These are phyloP conservation scores for Drosophila teissieri DNA, from an alignment of 1,140 invertebrate genomes.

Conservation along the genomic window DNA sequence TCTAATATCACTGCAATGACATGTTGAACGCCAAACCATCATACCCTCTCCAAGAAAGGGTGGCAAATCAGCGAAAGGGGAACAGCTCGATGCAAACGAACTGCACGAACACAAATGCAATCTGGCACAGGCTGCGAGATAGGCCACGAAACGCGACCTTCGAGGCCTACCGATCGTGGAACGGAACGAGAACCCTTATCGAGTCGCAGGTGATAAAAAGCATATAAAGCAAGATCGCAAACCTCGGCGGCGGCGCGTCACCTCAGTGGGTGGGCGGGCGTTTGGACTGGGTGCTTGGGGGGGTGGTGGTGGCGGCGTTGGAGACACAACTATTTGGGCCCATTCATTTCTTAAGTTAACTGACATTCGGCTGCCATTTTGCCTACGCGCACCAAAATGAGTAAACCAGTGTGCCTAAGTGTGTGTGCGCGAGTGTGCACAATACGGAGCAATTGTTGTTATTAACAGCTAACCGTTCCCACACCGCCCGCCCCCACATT, in stretches of 20 bases:
- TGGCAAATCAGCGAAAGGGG: conserved; percentile 25
- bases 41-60: not conserved
- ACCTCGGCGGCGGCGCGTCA: conserved; percentile 3
- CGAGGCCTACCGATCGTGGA: conserved; percentile 27
- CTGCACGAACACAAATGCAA: conserved; percentile 32
- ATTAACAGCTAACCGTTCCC: conserved; percentile 53
- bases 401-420: conserved; percentile 16
- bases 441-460: conserved; percentile 74
- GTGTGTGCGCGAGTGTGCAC: conserved; percentile 25
- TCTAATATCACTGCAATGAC: not conserved
- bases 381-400: conserved; percentile 65
- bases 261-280: not conserved
- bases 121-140: conserved; percentile 15
- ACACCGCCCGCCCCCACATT: conserved; percentile 43
- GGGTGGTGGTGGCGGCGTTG: conserved; percentile 14
- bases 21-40: not conserved
- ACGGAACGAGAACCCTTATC: conserved; percentile 49
- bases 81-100: conserved; percentile 14
- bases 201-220: not conserved
- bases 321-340: conserved; percentile 44
- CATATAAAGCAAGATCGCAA: conserved; percentile 30
- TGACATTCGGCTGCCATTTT: conserved; percentile 66
- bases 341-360: conserved; percentile 34
- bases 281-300: not conserved
- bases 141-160: conserved; percentile 30